These are phyloP conservation scores for Balearica regulorum DNA, from an alignment of 2,797 vertebrate species.

Conservation along the genomic window DNA sequence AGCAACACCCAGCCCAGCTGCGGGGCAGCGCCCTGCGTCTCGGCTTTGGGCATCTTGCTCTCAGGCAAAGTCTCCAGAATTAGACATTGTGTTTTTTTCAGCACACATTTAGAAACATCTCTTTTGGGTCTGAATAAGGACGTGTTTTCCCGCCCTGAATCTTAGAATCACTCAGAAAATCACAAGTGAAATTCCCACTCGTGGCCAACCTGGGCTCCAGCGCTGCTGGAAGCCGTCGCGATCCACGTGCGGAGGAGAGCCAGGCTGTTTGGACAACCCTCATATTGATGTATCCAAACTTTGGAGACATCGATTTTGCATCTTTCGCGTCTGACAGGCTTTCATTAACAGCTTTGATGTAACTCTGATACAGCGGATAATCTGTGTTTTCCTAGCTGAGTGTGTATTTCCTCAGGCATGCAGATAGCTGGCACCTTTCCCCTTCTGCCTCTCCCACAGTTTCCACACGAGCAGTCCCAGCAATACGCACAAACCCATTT, in stretches of 20 bases:
- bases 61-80: not conserved
- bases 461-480: slow-evolving; percentile 9
- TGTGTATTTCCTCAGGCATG: not conserved
- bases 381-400: not conserved
- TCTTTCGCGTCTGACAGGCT: not conserved
- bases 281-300: not conserved
- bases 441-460: not conserved
- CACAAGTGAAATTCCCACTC: rapidly evolving
- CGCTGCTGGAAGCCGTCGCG: rapidly evolving
- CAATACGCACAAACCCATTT: not conserved
- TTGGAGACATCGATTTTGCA: not conserved
- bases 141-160: not conserved
- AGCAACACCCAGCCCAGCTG: not conserved
- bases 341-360: not conserved
- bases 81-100: not conserved
- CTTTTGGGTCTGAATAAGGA: not conserved
- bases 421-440: not conserved
- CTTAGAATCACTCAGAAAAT: not conserved
- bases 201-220: rapidly evolving
- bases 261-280: not conserved
- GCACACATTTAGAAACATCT: not conserved
- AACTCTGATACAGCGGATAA: not conserved
- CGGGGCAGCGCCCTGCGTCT: no score
- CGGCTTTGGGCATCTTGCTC: not conserved
- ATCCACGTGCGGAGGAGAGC: rapidly evolving